Conservation (phyloP, 2,797 vertebrate genomes). For the Sphenodon punctatus region DNA sequence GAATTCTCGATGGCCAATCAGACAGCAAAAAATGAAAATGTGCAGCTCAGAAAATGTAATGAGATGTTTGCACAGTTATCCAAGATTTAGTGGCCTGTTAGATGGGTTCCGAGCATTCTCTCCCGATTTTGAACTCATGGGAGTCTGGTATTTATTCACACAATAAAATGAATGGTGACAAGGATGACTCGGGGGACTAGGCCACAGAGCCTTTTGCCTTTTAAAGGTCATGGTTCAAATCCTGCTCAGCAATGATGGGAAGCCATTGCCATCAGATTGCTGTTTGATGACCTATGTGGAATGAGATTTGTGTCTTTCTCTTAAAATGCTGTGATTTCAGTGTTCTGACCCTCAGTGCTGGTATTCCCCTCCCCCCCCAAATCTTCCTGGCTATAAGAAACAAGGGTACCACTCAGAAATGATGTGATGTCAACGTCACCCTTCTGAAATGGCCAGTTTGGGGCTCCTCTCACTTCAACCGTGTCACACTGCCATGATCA, state of each 20-base stretch:
- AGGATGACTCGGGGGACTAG: neutral
- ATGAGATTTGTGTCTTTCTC: constrained; percentile 54
- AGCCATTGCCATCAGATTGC: constrained; percentile 2
- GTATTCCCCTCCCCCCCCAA: constrained; percentile 38
- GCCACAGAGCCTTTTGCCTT: constrained; percentile 15
- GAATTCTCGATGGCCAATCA: neutral
- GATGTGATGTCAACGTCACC: constrained; percentile 18
- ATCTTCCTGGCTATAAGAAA: neutral
- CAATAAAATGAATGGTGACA: neutral
- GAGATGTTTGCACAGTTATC: neutral
- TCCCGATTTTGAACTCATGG: neutral
- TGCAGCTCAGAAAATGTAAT: neutral
- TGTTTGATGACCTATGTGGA: constrained; percentile 6
- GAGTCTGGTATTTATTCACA: neutral
- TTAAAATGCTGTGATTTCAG: constrained; percentile 72
- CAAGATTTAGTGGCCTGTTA: neutral
- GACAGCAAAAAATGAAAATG: neutral
- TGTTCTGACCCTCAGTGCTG: constrained; percentile 65
- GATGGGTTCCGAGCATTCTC: constrained; percentile 11
- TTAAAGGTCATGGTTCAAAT: neutral
- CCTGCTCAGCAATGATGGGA: neutral
- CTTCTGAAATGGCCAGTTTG: constrained; percentile 26
- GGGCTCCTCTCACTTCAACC: constrained; percentile 13
- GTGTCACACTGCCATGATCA: neutral
- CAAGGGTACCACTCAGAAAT: constrained; percentile 43